Base-by-base conservation (phyloP, 2,797 vertebrate species). In the Clarias pachynema region DNA sequence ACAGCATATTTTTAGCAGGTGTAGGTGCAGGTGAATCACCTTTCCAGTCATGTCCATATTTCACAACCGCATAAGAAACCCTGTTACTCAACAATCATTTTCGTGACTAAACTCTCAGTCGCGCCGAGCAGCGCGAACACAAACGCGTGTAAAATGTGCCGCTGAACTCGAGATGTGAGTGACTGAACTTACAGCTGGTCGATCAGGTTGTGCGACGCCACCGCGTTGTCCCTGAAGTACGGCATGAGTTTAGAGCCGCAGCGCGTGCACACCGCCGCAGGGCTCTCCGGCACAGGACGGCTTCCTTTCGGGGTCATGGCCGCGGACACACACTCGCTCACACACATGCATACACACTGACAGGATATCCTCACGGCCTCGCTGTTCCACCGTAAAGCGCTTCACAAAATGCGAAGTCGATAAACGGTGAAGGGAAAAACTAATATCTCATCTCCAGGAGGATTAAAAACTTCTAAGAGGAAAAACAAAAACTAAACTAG, bases 121-220 rank as follows among this genome's bases (percentile, higher is more conserved):
- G 8, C 26, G 18, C 44, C n/a, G 24, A 60, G 7, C 49, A 6
- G 34, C 37, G 4, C 8, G 59, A 24, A 40, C 0, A 40, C 34
- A 12, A 1, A 9, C 34, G 20, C 9, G 37, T n/a, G 5, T 49
- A 22, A 49, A 15, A 15, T 3, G 15, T 75, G 49, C 0, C 8
- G 8, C 4, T 31, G 0, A 56, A 31, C 73, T 57, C 22, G 12
- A 40, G 29, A 22, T 4, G 6, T 49, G 40, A 66, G 31, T 53
- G 20, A 53, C 14, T 66, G 4, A 56, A 98, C 98, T 98, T 91
- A 99, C 98, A 98, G 94, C 92, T 97, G 96, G 91, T 96, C 96
- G 94, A 99, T 97, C 89, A 97, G 93, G 91, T 96, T 96, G 85
- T 96, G 97, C 10, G 97, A 97, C 91, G 96, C 96, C 81, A 97